Evolutionary conservation across 2,113 vertebrate species (phyloP).

Genomic region (Channa maculata): DNA sequence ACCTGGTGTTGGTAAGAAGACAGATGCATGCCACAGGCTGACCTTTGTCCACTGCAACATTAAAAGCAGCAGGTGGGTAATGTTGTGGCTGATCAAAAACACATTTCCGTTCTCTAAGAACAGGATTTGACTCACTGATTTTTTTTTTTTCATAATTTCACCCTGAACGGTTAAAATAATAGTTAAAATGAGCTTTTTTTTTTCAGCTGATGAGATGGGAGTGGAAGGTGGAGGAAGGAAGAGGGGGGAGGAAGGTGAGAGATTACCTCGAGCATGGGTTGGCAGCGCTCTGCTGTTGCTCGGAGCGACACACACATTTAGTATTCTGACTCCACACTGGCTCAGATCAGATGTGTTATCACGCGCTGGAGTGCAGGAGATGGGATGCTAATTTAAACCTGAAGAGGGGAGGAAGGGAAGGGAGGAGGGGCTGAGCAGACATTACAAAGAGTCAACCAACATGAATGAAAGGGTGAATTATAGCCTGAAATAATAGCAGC

Average conservation of each 20-base stretch:
- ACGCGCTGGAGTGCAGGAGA: slow-evolving; percentile 74
- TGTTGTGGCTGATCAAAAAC: too few species aligned
- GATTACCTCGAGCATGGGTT: slow-evolving; percentile 41
- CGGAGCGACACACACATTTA: slow-evolving; percentile 65
- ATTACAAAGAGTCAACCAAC: slow-evolving; percentile 65
- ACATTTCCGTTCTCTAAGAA: too few species aligned
- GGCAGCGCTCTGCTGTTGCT: slow-evolving; percentile 51
- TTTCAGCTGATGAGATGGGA: slow-evolving; percentile 35
- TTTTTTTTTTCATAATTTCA: not conserved
- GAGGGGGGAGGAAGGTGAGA: too few species aligned
- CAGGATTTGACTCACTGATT: not conserved
- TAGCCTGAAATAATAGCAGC: slow-evolving; percentile 37
- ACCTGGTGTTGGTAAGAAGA: too few species aligned
- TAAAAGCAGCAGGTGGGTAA: too few species aligned
- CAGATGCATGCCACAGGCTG: too few species aligned
- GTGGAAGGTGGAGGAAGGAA: slow-evolving; percentile 5
- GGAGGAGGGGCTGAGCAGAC: slow-evolving; percentile 16
- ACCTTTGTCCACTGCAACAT: too few species aligned
- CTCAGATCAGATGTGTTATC: slow-evolving; percentile 81
- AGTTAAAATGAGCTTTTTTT: slow-evolving; percentile 34
- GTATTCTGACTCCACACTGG: slow-evolving; percentile 74
- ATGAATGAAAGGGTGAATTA: slow-evolving; percentile 69
- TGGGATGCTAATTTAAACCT: slow-evolving; percentile 81
- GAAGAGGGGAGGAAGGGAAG: slow-evolving; percentile 44
- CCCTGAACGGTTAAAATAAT: slow-evolving; percentile 28